Evolutionary conservation across 2,888 invertebrate genomes (phyloP).

Genomic region (Eupeodes luniger): DNA sequence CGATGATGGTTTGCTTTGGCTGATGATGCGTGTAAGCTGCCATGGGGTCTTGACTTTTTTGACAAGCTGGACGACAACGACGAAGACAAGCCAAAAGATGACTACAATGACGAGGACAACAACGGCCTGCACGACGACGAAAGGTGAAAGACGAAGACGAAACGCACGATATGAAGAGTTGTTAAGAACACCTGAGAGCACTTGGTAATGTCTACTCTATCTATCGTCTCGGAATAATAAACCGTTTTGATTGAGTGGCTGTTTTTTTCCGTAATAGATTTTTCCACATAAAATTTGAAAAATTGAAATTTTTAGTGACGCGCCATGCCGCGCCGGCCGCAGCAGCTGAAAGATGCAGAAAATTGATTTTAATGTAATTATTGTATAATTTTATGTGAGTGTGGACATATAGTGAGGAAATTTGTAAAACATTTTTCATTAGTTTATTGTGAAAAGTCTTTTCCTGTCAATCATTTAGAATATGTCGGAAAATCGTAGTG

Average conservation of each 20-base stretch:
- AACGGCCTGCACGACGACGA: neutral
- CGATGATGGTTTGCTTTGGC: slow-evolving; percentile 60
- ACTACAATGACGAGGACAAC: neutral
- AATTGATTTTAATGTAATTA: slow-evolving; percentile 36
- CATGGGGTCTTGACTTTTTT: slow-evolving; percentile 57
- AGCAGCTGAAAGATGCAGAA: neutral
- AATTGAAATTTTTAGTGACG: slow-evolving; percentile 17
- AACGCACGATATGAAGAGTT: slow-evolving; percentile 13
- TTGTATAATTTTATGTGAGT: slow-evolving; percentile 10
- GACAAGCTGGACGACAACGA: slow-evolving; percentile 18
- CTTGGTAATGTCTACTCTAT: slow-evolving; percentile 21
- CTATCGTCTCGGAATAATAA: slow-evolving; percentile 15
- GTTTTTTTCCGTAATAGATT: slow-evolving; percentile 37
- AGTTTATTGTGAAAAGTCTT: no score
- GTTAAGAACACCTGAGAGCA: slow-evolving; percentile 47
- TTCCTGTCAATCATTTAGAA: neutral
- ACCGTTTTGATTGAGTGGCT: slow-evolving; percentile 68
- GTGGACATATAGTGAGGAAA: neutral
- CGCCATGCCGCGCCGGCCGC: neutral
- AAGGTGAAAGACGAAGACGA: neutral
- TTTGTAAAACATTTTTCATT: slow-evolving; percentile 3
- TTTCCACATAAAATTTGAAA: slow-evolving; percentile 39
- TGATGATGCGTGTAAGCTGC: slow-evolving; percentile 63
- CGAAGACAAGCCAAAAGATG: slow-evolving; percentile 8
- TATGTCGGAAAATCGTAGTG: neutral